Evolutionary conservation across 1,140 invertebrate species (phyloP).

Genomic region (Zaprionus inermis): DNA sequence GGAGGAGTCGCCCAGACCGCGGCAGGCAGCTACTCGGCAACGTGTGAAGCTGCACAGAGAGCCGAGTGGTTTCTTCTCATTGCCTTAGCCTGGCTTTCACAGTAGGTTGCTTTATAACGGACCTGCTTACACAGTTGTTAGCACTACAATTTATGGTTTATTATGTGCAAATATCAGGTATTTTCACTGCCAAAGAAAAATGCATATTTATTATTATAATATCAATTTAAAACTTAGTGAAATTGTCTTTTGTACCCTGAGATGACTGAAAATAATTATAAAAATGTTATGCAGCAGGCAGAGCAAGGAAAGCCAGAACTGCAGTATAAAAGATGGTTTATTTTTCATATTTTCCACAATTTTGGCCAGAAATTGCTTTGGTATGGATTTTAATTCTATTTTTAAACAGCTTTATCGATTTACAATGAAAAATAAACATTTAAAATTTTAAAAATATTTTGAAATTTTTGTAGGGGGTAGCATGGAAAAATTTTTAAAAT

Average conservation of each 20-base stretch:
- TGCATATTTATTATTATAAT: not conserved
- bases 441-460: too few species aligned
- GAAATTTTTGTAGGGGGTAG: too few species aligned
- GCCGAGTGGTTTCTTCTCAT: conserved; percentile 12
- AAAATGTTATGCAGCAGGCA: too few species aligned
- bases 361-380: too few species aligned
- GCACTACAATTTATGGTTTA: conserved; percentile 10
- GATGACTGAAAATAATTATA: too few species aligned
- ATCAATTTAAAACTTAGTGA: conserved; percentile 1
- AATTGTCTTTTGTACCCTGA: not conserved
- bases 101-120: conserved; percentile 3
- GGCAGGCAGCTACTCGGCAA: not conserved
- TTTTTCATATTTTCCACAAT: too few species aligned
- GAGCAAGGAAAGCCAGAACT: too few species aligned
- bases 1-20: not conserved
- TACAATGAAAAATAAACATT: too few species aligned
- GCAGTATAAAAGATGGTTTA: too few species aligned
- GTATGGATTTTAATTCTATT: too few species aligned
- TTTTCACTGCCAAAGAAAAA: conserved; percentile 1
- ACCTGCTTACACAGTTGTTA: conserved; percentile 4
- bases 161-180: conserved; percentile 23
- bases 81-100: conserved; percentile 5
- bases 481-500: too few species aligned
- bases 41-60: conserved; percentile 20
- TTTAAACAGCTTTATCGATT: too few species aligned